A percentile compares a stretch with the other conserved stretches of the same genome.
These are phyloP conservation scores for Tarsius wallacei DNA, from an alignment of 2,797 vertebrate genomes.

Conservation along the genomic window DNA sequence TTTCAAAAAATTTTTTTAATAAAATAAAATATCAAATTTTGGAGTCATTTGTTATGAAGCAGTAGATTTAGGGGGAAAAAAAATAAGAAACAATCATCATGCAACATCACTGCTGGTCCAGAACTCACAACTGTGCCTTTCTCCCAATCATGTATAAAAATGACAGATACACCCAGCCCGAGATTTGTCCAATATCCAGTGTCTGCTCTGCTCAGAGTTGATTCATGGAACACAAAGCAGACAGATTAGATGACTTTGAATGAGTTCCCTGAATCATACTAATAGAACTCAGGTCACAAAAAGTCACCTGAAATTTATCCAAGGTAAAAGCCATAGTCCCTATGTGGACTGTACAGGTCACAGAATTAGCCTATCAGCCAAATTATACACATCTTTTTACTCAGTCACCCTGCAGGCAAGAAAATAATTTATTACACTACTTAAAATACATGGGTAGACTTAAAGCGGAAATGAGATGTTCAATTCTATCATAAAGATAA, in stretches of 20 bases:
- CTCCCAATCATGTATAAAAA: conserved; percentile 1
- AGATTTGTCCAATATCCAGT: background rate
- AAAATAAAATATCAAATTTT: background rate
- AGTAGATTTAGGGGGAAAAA: background rate
- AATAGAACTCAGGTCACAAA: conserved; percentile 42
- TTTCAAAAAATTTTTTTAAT: too few relatives aligned
- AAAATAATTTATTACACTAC: conserved; percentile 28
- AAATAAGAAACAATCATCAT: background rate
- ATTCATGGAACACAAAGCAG: background rate
- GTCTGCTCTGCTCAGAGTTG: conserved; percentile 43
- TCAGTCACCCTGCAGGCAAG: conserved; percentile 7
- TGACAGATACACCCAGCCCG: background rate
- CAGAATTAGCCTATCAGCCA: background rate
- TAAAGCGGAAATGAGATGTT: conserved; percentile 47
- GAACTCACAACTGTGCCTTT: background rate
- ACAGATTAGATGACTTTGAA: conserved; percentile 17
- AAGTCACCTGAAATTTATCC: conserved; percentile 62
- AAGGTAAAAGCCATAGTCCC: conserved; percentile 38
- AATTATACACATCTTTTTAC: background rate
- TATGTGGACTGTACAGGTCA: background rate
- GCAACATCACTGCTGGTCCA: background rate
- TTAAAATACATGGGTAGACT: conserved; percentile 8
- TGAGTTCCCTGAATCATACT: conserved; percentile 14
- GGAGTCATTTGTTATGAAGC: background rate
- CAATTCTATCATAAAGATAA: conserved; percentile 50